Conservation (phyloP, 2,113 vertebrate species). For the Nyctereutes procyonoides region DNA sequence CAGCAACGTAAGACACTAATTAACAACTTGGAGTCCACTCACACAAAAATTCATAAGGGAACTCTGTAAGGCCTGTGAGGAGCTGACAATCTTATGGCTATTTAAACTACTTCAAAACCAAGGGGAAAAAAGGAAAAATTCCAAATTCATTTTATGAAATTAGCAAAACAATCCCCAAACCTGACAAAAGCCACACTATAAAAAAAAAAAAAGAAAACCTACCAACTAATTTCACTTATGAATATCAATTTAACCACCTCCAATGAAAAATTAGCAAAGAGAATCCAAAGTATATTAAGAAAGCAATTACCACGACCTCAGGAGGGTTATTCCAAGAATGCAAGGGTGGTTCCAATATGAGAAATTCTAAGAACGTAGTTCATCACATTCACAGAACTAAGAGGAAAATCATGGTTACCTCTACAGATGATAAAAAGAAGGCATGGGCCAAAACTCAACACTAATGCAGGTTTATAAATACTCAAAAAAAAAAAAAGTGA, state of each 20-base stretch:
- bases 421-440: background rate
- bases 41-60: background rate
- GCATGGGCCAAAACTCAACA: background rate
- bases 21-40: background rate
- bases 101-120: background rate
- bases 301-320: background rate
- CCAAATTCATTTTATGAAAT: background rate
- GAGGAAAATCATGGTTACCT: background rate
- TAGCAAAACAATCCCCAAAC: background rate
- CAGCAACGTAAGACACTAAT: rapidly evolving
- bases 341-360: background rate
- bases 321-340: too few species aligned
- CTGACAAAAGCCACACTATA: background rate
- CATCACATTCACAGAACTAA: background rate
- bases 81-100: background rate
- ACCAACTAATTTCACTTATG: background rate
- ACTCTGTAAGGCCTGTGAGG: background rate
- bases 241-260: background rate
- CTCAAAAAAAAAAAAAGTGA: background rate
- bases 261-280: background rate
- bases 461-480: background rate
- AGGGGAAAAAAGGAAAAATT: background rate
- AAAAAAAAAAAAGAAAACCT: background rate
- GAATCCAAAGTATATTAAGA: background rate
- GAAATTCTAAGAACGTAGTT: background rate